A percentile compares a stretch with the other conserved stretches of the same genome.
Conservation (phyloP, 2,888 invertebrate genomes). For the Phlogophora meticulosa region DNA sequence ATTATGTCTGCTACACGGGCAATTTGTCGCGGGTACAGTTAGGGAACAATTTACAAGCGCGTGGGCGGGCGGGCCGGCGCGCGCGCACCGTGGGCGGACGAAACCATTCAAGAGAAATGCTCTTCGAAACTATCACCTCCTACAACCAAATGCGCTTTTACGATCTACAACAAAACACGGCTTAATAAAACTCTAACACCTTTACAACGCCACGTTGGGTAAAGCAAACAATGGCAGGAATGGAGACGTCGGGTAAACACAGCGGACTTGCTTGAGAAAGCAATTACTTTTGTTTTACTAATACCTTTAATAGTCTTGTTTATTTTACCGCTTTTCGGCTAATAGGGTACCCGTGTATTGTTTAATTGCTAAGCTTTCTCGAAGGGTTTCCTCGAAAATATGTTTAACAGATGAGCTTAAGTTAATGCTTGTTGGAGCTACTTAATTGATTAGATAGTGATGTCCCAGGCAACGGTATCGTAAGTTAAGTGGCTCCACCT, state of each 20-base stretch:
- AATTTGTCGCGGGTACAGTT: constrained; percentile 88
- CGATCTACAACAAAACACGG: constrained; percentile 78
- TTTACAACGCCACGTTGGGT: constrained; percentile 72
- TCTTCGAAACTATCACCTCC: constrained; percentile 75
- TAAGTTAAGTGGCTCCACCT: constrained; percentile 68
- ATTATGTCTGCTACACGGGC: constrained; percentile 75
- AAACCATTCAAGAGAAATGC: constrained; percentile 83
- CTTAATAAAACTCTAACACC: constrained; percentile 81
- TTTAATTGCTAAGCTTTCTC: constrained; percentile 50
- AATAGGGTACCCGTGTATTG: constrained; percentile 45
- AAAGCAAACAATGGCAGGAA: constrained; percentile 70
- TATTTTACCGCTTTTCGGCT: constrained; percentile 50
- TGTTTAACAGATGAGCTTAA: constrained; percentile 61
- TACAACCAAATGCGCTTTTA: constrained; percentile 81
- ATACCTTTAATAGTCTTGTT: constrained; percentile 41
- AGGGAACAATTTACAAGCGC: constrained; percentile 83
- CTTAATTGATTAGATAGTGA: constrained; percentile 72
- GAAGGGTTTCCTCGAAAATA: constrained; percentile 43
- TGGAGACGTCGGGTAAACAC: constrained; percentile 57
- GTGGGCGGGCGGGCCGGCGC: constrained; percentile 84
- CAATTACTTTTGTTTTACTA: constrained; percentile 57
- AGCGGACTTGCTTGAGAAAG: constrained; percentile 56
- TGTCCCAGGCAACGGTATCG: constrained; percentile 68
- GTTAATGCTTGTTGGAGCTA: constrained; percentile 67
- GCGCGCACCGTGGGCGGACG: constrained; percentile 82